These are phyloP conservation scores for Campylomormyrus numenius DNA, from an alignment of 2,113 vertebrate species.

Conservation along the genomic window DNA sequence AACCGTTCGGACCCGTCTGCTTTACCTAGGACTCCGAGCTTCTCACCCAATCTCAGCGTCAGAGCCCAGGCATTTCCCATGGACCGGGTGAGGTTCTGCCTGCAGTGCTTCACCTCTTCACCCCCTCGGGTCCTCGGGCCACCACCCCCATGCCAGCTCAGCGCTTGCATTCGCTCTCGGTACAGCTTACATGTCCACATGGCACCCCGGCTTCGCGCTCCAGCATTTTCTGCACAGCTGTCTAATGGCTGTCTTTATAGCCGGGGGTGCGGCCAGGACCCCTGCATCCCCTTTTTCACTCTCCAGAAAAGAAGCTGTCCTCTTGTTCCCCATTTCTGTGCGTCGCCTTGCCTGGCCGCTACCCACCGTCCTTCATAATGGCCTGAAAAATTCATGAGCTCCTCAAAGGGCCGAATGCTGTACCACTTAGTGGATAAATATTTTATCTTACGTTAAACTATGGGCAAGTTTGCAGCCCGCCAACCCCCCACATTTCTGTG, in stretches of 20 bases:
- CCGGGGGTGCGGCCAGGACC: constrained; percentile 15
- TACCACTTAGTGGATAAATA: constrained; percentile 31
- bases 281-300: not conserved
- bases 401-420: constrained; percentile 29
- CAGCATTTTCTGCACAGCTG: constrained; percentile 40
- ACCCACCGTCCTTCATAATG: constrained; percentile 20
- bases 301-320: not conserved
- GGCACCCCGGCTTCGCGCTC: constrained; percentile 39
- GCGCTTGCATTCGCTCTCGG: not conserved
- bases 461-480: constrained; percentile 11
- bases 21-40: not conserved
- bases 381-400: constrained; percentile 29
- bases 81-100: not conserved
- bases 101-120: not conserved
- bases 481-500: not conserved
- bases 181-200: constrained; percentile 25
- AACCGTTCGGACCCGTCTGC: constrained; percentile 1
- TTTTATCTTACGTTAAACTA: constrained; percentile 28
- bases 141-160: constrained; percentile 21
- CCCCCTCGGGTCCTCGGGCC: not conserved
- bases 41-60: not conserved
- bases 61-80: not conserved
- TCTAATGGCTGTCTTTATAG: constrained; percentile 45
- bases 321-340: constrained; percentile 20
- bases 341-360: not conserved